A percentile compares a stretch with the other conserved stretches of the same genome.
These are phyloP conservation scores for Psittacula echo DNA, from an alignment of 2,797 vertebrate genomes.

Conservation along the genomic window DNA sequence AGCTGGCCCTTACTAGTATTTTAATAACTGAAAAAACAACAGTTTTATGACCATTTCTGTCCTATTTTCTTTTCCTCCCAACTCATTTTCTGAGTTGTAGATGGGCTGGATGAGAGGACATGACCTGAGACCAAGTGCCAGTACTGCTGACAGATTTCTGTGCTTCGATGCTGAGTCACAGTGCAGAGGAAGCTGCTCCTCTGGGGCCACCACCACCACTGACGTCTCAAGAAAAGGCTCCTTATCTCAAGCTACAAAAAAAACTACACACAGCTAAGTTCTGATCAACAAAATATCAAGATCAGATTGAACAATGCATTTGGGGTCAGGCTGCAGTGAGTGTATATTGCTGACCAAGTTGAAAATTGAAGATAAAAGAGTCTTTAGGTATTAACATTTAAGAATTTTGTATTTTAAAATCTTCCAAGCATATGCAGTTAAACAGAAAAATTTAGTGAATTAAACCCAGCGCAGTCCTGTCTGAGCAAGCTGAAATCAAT, in stretches of 20 bases:
- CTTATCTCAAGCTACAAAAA: not conserved
- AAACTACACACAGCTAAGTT: not conserved
- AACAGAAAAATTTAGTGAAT: not conserved
- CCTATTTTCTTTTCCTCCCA: not conserved
- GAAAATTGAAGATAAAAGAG: not conserved
- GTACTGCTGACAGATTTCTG: not conserved
- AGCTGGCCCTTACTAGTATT: not conserved
- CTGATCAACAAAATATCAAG: not conserved
- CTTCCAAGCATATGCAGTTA: not conserved
- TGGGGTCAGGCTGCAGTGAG: not conserved
- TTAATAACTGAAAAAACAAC: not conserved
- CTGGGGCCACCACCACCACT: not conserved
- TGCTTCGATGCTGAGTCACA: fast-evolving
- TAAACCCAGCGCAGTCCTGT: not conserved
- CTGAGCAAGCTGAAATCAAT: not conserved
- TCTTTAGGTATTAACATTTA: not conserved
- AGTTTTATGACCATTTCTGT: not conserved
- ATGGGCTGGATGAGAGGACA: not conserved
- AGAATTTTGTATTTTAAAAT: not conserved
- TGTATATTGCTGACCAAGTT: not conserved
- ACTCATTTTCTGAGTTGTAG: not conserved
- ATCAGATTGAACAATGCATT: not conserved
- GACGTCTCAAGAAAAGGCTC: not conserved
- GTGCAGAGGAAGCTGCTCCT: fast-evolving
- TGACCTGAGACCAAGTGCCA: fast-evolving